Percentiles rank a stretch among this genome's conserved stretches.
These are phyloP conservation scores for Hirtodrosophila trivittata DNA, from an alignment of 2,888 invertebrate species.

Conservation along the genomic window DNA sequence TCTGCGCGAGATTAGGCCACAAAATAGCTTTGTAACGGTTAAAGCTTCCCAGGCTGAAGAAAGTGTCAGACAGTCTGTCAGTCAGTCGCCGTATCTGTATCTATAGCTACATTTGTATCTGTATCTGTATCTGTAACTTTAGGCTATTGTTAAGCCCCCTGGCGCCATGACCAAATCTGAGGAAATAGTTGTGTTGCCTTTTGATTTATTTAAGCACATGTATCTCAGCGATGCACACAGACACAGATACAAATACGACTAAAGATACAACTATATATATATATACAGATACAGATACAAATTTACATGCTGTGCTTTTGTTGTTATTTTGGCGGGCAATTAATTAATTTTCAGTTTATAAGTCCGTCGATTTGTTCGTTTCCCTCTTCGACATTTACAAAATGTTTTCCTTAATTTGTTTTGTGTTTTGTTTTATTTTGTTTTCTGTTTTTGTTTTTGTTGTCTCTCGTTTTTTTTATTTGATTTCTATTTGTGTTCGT, in stretches of 20 bases:
- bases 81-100: conserved; percentile 27
- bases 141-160: conserved; percentile 59
- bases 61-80: conserved; percentile 60
- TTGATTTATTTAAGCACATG: conserved; percentile 71
- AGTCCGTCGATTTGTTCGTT: conserved; percentile 13
- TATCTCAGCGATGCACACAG: conserved; percentile 36
- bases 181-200: conserved; percentile 43
- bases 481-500: conserved; percentile 52
- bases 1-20: conserved; percentile 40
- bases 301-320: conserved; percentile 35
- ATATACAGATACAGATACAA: conserved; percentile 7
- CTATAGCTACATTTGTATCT: conserved; percentile 28
- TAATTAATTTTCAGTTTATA: conserved; percentile 61
- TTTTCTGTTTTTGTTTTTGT: conserved; percentile 12
- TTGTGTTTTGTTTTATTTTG: conserved; percentile 34
- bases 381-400: conserved; percentile 72
- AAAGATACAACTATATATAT: too few relatives aligned
- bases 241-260: conserved; percentile 1
- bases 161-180: conserved; percentile 55
- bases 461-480: conserved; percentile 31
- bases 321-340: conserved; percentile 51
- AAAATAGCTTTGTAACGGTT: conserved; percentile 61
- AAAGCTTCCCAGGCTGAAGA: conserved; percentile 48
- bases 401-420: conserved; percentile 79
- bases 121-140: conserved; percentile 20